Evolutionary conservation across 2,113 vertebrate species (phyloP).

Genomic region (Nansenia antarctica): DNA sequence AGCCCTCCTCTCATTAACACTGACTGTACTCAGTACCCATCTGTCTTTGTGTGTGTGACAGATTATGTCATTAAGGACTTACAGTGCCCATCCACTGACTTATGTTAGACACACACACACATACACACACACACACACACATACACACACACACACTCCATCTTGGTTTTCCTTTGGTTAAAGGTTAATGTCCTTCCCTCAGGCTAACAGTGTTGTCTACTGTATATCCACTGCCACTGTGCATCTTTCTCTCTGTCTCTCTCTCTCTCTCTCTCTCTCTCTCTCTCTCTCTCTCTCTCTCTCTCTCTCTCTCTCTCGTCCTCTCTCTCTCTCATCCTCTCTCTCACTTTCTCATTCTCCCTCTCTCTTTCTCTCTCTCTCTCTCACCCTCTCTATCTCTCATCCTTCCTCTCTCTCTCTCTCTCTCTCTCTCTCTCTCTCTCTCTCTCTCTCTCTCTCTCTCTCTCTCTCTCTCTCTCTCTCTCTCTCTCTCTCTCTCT

Average conservation of each 20-base stretch:
- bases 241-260: not conserved
- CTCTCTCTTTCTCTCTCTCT: not conserved
- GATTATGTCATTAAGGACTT: conserved; percentile 61
- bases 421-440: not conserved
- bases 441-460: not conserved
- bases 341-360: not conserved
- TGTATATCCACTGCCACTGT: too few relatives aligned
- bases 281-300: not conserved
- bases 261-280: not conserved
- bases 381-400: not conserved
- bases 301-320: not conserved
- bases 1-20: not conserved
- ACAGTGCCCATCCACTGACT: conserved; percentile 12
- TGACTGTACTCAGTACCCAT: conserved; percentile 22
- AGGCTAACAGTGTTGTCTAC: too few relatives aligned
- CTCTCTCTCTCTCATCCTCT: not conserved
- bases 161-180: too few relatives aligned
- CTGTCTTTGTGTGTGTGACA: conserved; percentile 44
- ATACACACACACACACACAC: too few relatives aligned
- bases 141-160: too few relatives aligned
- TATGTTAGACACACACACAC: not conserved
- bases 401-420: not conserved
- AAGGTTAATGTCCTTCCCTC: too few relatives aligned
- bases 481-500: not conserved
- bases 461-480: conserved; percentile 6